phyloP scores from a whole-genome alignment of 2,888 invertebrate genomes.

The Pardosa pseudoannulata region DNA sequence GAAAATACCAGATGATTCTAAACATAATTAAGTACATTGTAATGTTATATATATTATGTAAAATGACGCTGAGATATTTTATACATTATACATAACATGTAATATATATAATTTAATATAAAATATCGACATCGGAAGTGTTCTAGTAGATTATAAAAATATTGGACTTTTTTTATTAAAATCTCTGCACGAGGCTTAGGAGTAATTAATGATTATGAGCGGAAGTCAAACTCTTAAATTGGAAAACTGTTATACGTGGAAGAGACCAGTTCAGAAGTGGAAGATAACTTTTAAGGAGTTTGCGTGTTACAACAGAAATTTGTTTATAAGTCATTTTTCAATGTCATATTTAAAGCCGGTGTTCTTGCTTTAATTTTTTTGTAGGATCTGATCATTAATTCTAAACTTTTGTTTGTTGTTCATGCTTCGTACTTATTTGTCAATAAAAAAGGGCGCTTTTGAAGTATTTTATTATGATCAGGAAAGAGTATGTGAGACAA shows the following conservation, averaged over 20 bases:
- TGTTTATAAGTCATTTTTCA: slow-evolving; percentile 9
- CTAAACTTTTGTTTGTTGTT: not conserved
- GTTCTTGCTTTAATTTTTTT: not conserved
- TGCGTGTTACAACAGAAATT: not conserved
- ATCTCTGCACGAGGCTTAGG: not conserved
- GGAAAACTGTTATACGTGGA: not conserved
- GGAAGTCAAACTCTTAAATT: not conserved
- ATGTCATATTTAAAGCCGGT: slow-evolving; percentile 3
- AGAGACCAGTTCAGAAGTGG: not conserved
- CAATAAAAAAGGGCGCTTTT: not conserved
- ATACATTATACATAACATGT: no score
- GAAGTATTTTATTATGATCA: not conserved
- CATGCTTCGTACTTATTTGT: not conserved
- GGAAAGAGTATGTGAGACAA: not conserved
- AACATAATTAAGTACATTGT: no score
- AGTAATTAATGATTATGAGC: not conserved
- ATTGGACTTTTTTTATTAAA: not conserved
- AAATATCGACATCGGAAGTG: not conserved
- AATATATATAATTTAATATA: no score
- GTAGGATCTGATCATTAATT: not conserved
- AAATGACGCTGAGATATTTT: no score
- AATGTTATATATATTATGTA: no score
- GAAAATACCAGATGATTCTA: no score
- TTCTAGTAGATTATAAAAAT: not conserved
- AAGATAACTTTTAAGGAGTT: not conserved